Conservation (phyloP, 2,888 invertebrate genomes). For the Cephus runcator region DNA sequence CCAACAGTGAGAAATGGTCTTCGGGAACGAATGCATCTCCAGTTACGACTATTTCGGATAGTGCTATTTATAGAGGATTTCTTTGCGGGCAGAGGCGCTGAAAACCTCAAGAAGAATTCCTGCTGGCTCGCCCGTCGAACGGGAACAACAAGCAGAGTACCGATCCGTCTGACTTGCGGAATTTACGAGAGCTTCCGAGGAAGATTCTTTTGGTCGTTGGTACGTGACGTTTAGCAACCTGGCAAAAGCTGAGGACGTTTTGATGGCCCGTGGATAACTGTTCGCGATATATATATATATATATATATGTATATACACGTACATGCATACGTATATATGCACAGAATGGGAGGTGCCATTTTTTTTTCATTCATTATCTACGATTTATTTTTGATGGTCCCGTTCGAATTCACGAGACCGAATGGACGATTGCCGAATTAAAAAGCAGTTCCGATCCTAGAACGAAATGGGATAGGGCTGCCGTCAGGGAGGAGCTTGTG, state of each 20-base stretch:
- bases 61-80: background rate
- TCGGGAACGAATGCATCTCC: background rate
- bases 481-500: slow-evolving; percentile 13
- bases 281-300: background rate
- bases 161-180: background rate
- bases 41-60: background rate
- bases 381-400: background rate
- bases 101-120: background rate
- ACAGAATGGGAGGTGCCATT: background rate
- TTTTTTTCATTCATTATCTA: background rate
- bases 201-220: background rate
- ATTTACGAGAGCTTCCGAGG: background rate
- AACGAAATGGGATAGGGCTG: slow-evolving; percentile 17
- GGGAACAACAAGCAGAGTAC: background rate
- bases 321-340: background rate
- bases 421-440: background rate
- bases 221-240: background rate
- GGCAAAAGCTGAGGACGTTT: background rate
- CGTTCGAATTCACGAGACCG: background rate
- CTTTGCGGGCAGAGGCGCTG: background rate
- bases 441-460: background rate
- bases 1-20: background rate
- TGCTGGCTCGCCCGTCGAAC: background rate
- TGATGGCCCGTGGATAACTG: background rate
- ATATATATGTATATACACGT: too few species aligned